phyloP scores from a whole-genome alignment of 2,888 invertebrate genomes.

The Geotrupes spiniger region DNA sequence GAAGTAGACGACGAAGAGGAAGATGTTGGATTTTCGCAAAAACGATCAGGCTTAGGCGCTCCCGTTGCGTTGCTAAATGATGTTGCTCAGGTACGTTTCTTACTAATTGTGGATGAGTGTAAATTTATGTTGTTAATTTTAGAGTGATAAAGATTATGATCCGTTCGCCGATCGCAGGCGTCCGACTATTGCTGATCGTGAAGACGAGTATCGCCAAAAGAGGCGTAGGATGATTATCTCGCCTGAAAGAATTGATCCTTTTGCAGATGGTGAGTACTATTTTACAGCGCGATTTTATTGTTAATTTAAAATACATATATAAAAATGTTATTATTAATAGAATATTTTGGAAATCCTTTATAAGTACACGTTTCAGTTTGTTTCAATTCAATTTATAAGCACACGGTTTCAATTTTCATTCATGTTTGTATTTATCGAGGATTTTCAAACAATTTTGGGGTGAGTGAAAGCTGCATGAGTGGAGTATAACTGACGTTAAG shows the following conservation, averaged over 20 bases:
- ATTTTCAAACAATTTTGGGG: slow-evolving; percentile 35
- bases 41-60: slow-evolving; percentile 74
- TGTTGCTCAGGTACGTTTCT: slow-evolving; percentile 70
- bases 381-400: too few relatives aligned
- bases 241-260: slow-evolving; percentile 95
- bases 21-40: slow-evolving; percentile 69
- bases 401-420: too few relatives aligned
- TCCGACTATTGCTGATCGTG: slow-evolving; percentile 91
- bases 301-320: background rate
- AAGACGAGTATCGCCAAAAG: slow-evolving; percentile 94
- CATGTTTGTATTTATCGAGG: too few relatives aligned
- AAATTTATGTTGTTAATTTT: slow-evolving; percentile 16
- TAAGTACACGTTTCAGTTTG: too few relatives aligned
- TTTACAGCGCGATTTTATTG: background rate
- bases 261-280: slow-evolving; percentile 85
- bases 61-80: slow-evolving; percentile 88
- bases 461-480: slow-evolving; percentile 39
- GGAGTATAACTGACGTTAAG: slow-evolving; percentile 27
- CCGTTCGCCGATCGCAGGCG: slow-evolving; percentile 90
- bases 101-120: background rate
- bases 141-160: slow-evolving; percentile 91
- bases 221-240: slow-evolving; percentile 91
- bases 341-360: slow-evolving; percentile 17
- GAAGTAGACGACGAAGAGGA: slow-evolving; percentile 94
- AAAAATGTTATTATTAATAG: slow-evolving; percentile 8